A percentile compares a stretch with the other conserved stretches of the same genome.
Conservation (phyloP, 2,888 invertebrate species). For the Carcina quercana region DNA sequence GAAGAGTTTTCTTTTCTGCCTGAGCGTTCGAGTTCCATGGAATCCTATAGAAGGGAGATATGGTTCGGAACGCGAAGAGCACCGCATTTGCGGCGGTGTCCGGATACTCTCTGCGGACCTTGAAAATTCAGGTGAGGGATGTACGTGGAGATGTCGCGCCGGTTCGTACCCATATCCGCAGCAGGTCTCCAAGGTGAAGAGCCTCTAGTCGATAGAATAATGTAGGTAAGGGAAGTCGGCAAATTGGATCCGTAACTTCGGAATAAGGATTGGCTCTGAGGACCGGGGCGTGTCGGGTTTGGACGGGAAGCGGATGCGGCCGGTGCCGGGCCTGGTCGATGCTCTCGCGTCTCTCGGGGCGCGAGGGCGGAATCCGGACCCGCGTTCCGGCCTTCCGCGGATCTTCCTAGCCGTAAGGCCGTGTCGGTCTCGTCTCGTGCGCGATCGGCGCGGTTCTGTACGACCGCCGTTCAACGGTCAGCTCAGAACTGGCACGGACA, state of each 20-base stretch:
- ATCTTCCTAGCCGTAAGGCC: conserved; percentile 28
- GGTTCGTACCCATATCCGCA: conserved; percentile 82
- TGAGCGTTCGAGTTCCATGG: conserved; percentile 64
- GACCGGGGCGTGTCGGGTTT: conserved; percentile 76
- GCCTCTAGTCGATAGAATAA: conserved; percentile 78
- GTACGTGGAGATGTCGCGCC: conserved; percentile 42
- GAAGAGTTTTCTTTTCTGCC: conserved; percentile 60
- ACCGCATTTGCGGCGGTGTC: conserved; percentile 34
- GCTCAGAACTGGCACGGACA: conserved; percentile 78
- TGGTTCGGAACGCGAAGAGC: conserved; percentile 58
- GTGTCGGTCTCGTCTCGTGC: conserved; percentile 32
- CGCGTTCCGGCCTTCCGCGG: conserved; percentile 28
- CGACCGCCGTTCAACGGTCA: conserved; percentile 60
- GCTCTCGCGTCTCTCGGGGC: conserved; percentile 15
- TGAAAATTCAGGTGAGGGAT: conserved; percentile 46
- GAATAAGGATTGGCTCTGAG: conserved; percentile 85
- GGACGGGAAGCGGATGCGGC: conserved; percentile 41
- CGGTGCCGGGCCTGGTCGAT: conserved; percentile 24
- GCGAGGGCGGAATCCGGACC: conserved; percentile 40
- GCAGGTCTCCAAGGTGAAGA: conserved; percentile 84
- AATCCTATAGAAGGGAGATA: conserved; percentile 68
- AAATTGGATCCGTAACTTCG: conserved; percentile 79
- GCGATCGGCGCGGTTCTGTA: conserved; percentile 23
- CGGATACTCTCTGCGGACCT: conserved; percentile 42
- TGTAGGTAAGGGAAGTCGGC: conserved; percentile 81